Evolutionary conservation across 2,113 vertebrate genomes (phyloP).

Genomic region (Hypocryptadius cinnamomeus): DNA sequence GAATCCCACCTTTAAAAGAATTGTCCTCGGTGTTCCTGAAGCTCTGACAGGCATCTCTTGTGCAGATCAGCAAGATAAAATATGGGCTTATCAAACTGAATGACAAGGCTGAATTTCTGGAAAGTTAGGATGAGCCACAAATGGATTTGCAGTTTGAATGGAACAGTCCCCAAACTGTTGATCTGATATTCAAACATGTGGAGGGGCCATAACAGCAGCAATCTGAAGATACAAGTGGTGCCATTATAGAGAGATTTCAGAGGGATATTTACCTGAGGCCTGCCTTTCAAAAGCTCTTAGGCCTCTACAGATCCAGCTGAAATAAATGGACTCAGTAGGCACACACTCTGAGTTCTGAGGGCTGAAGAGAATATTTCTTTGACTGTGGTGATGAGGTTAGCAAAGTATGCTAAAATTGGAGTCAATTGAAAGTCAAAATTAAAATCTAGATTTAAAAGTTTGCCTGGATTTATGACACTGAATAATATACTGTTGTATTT

Average conservation of each 20-base stretch:
- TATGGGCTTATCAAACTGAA: neutral
- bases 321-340: neutral
- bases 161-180: neutral
- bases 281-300: neutral
- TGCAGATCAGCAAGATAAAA: neutral
- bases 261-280: neutral
- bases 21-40: neutral
- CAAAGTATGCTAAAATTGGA: neutral
- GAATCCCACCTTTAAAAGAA: neutral
- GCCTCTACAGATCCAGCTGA: neutral
- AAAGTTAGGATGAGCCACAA: neutral
- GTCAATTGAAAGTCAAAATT: neutral
- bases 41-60: neutral
- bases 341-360: neutral
- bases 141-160: neutral
- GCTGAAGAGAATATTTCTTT: neutral
- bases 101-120: neutral
- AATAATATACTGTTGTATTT: neutral
- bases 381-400: neutral
- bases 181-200: neutral
- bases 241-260: neutral
- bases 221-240: neutral
- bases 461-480: neutral
- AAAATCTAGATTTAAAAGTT: neutral
- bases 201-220: neutral